These are phyloP conservation scores for Protonibea diacanthus DNA, from an alignment of 2,797 vertebrate genomes.

Conservation along the genomic window DNA sequence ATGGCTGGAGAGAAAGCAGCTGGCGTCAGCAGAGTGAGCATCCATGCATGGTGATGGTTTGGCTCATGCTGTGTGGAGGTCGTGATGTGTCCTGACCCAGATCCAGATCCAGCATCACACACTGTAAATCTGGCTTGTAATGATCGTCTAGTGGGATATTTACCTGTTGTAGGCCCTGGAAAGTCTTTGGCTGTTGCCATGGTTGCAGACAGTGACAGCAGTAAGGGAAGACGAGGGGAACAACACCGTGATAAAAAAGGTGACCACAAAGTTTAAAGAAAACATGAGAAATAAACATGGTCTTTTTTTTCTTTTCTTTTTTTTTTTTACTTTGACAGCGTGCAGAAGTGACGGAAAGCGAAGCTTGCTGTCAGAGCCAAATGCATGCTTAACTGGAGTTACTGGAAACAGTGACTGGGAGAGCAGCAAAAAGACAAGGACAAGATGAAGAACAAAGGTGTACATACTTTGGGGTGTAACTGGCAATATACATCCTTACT, in stretches of 20 bases:
- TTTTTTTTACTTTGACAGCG: constrained; percentile 32
- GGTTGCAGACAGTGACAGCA: constrained; percentile 87
- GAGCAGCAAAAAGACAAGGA: constrained; percentile 31
- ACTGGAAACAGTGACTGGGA: constrained; percentile 28
- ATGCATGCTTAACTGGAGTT: constrained; percentile 37
- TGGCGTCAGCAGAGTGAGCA: constrained; percentile 74
- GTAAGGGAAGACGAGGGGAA: constrained; percentile 83
- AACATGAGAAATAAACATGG: constrained; percentile 66
- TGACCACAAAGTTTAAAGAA: constrained; percentile 75
- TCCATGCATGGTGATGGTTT: constrained; percentile 86
- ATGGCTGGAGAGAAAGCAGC: constrained; percentile 67
- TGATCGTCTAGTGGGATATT: constrained; percentile 81
- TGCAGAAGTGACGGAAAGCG: constrained; percentile 46
- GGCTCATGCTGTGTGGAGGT: constrained; percentile 84
- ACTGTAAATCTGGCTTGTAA: constrained; percentile 76
- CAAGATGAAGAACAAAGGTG: constrained; percentile 16
- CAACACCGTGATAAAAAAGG: constrained; percentile 80
- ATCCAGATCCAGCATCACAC: constrained; percentile 75
- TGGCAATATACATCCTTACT: neutral
- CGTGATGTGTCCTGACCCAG: constrained; percentile 72
- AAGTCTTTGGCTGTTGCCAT: constrained; percentile 89
- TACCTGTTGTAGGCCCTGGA: constrained; percentile 88
- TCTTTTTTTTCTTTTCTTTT: constrained; percentile 17
- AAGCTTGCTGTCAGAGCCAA: constrained; percentile 51
- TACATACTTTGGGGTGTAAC: neutral